A percentile compares a stretch with the other conserved stretches of the same genome.
phyloP scores from a whole-genome alignment of 2,113 vertebrate species.

The Merops nubicus region DNA sequence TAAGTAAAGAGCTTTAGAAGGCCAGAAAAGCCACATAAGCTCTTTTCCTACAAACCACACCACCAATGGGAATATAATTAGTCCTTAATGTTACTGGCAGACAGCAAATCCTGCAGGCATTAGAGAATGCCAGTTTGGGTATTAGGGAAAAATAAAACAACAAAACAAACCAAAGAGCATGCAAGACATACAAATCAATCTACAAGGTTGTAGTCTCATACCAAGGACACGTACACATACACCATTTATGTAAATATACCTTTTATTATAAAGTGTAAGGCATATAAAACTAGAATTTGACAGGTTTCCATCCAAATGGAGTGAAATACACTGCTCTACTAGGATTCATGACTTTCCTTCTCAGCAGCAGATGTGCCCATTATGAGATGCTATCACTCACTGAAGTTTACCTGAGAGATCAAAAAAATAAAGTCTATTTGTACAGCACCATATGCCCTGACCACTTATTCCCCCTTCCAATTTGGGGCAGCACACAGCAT shows the following conservation, averaged over 20 bases:
- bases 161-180: too few species aligned
- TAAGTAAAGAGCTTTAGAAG: background rate
- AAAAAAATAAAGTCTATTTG: constrained; percentile 67
- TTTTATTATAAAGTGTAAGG: constrained; percentile 58
- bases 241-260: constrained; percentile 41
- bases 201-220: background rate
- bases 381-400: constrained; percentile 55
- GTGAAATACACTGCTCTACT: constrained; percentile 56
- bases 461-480: background rate
- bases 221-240: constrained; percentile 47
- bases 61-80: background rate
- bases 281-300: constrained; percentile 63
- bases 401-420: constrained; percentile 69
- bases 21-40: background rate
- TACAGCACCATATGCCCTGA: constrained; percentile 12
- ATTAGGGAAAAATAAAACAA: background rate
- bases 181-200: constrained; percentile 28
- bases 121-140: background rate
- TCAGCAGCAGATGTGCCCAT: constrained; percentile 51
- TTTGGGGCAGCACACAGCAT: background rate
- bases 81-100: background rate
- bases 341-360: constrained; percentile 54
- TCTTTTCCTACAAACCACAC: background rate
- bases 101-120: constrained; percentile 5
- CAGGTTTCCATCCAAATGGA: constrained; percentile 55